phyloP scores from a whole-genome alignment of 2,888 invertebrate species.

The Eristalis arbustorum region DNA sequence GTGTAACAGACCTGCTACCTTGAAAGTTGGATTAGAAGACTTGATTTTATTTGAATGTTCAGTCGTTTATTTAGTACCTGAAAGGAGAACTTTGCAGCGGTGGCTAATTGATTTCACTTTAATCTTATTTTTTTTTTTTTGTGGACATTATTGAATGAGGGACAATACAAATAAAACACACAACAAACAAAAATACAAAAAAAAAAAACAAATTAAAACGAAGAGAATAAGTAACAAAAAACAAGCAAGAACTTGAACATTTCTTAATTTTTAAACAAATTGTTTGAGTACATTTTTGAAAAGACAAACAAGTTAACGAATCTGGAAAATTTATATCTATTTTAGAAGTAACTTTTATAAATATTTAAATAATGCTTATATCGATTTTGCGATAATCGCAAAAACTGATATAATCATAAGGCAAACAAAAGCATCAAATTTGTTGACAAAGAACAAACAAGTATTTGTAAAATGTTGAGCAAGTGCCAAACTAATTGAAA shows the following conservation, averaged over 20 bases:
- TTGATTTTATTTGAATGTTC: background rate
- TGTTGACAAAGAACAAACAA: background rate
- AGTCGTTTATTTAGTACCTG: background rate
- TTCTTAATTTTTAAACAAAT: background rate
- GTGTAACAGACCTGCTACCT: background rate
- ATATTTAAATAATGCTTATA: background rate
- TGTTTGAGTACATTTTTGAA: background rate
- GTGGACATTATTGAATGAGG: background rate
- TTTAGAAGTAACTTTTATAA: background rate
- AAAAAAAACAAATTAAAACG: background rate
- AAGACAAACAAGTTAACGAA: background rate
- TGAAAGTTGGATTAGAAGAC: background rate
- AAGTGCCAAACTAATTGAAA: background rate
- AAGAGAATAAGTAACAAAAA: background rate
- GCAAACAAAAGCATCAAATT: background rate
- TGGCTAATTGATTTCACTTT: background rate
- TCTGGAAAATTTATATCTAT: background rate
- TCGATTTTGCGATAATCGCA: background rate
- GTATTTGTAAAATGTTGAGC: background rate
- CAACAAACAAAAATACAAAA: background rate
- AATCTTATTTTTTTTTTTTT: background rate
- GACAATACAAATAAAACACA: background rate
- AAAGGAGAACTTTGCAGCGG: background rate
- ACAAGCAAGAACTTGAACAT: background rate
- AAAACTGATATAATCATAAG: background rate